Conservation (phyloP, 2,797 vertebrate species). For the Phyllotis vaccarum region DNA sequence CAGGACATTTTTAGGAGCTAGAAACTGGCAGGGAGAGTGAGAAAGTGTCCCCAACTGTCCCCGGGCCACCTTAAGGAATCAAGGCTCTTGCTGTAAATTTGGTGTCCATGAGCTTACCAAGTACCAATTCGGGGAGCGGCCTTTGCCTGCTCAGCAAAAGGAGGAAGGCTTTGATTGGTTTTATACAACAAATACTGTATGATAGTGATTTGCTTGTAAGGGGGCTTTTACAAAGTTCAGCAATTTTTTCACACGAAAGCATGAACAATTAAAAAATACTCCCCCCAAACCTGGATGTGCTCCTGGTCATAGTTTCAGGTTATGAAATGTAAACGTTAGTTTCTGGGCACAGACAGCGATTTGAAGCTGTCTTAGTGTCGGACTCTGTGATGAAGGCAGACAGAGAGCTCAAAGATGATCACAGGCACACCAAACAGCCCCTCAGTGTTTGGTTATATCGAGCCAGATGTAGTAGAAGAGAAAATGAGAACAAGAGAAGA, state of each 20-base stretch:
- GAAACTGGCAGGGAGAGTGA: neutral
- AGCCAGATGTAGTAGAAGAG: neutral
- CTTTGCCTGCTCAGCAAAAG: neutral
- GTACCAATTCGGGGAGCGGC: neutral
- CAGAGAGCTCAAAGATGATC: neutral
- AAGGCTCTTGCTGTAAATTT: neutral
- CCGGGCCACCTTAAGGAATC: neutral
- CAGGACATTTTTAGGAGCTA: neutral
- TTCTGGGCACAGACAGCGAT: slow-evolving; percentile 26
- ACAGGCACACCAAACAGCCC: neutral
- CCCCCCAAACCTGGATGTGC: neutral
- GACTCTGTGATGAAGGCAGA: neutral
- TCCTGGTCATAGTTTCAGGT: neutral
- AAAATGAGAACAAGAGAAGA: slow-evolving; percentile 46
- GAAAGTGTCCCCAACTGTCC: neutral
- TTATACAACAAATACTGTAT: neutral
- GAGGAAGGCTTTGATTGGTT: slow-evolving; percentile 34
- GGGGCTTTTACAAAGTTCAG: slow-evolving; percentile 3
- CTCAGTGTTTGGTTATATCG: neutral
- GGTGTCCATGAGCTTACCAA: neutral
- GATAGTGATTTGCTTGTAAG: neutral
- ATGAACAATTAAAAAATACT: neutral
- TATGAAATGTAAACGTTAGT: neutral
- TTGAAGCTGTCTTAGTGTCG: slow-evolving; percentile 41
- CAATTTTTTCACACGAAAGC: slow-evolving; percentile 21